These are phyloP conservation scores for Ianthella basta DNA, from an alignment of 37 sponge, comb jelly and placozoan species.

Conservation along the genomic window DNA sequence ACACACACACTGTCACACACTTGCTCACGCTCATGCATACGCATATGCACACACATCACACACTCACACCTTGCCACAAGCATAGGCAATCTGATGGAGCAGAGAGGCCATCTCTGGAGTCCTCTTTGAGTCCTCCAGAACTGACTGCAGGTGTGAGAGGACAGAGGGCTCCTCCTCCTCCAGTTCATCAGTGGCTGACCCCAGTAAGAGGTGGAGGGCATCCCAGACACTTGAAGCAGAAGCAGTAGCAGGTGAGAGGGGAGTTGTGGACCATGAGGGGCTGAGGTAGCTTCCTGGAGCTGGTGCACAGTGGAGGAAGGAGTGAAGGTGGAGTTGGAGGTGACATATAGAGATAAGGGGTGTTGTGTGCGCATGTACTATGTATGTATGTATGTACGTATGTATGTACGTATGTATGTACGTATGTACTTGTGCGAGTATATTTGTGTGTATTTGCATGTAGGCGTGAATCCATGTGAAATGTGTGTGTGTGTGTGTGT, in stretches of 20 bases:
- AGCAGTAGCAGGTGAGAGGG: too few species aligned
- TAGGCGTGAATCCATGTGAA: background rate
- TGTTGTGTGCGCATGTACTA: background rate
- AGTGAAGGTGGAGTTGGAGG: background rate
- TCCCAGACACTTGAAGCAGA: too few species aligned
- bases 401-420: constrained; percentile 7
- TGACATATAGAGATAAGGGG: too few species aligned
- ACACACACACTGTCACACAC: constrained; percentile 49
- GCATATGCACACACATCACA: constrained; percentile 13
- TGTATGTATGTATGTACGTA: constrained; percentile 7
- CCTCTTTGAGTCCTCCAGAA: background rate
- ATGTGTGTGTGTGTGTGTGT: background rate
- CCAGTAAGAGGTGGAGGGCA: too few species aligned
- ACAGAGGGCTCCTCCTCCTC: background rate
- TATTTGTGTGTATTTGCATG: constrained; percentile 7
- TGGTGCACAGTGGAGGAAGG: background rate
- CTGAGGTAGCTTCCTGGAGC: background rate
- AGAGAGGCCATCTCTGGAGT: background rate
- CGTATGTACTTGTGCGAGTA: constrained; percentile 3
- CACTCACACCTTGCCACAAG: background rate
- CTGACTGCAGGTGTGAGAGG: background rate
- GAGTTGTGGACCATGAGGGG: too few species aligned
- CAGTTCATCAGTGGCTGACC: too few species aligned
- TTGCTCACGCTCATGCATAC: constrained; percentile 37
- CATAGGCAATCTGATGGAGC: background rate